Percentiles rank a stretch among this genome's conserved stretches.
phyloP scores from a whole-genome alignment of 2,888 invertebrate genomes.

The Shargacucullia verbasci region DNA sequence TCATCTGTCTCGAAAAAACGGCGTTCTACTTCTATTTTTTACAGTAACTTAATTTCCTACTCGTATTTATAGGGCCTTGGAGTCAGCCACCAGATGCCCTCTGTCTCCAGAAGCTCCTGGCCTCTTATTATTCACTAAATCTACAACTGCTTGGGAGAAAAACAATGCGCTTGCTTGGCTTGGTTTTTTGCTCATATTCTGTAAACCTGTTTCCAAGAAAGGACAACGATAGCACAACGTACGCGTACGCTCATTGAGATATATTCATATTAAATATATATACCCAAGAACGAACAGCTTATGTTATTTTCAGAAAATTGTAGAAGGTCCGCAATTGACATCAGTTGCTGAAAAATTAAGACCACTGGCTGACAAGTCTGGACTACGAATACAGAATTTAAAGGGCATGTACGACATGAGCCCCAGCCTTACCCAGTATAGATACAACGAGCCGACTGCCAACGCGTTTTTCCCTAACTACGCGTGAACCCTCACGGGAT shows the following conservation, averaged over 20 bases:
- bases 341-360: conserved; percentile 56
- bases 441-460: conserved; percentile 66
- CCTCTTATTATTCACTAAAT: conserved; percentile 15
- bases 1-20: too few species aligned
- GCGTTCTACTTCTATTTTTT: too few species aligned
- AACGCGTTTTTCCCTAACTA: conserved; percentile 75
- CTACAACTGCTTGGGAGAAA: conserved; percentile 28
- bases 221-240: conserved; percentile 15
- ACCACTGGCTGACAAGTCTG: conserved; percentile 52
- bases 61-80: conserved; percentile 42
- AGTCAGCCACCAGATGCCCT: conserved; percentile 24
- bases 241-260: conserved; percentile 1
- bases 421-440: conserved; percentile 62
- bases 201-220: conserved; percentile 9
- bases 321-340: conserved; percentile 64
- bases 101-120: conserved; percentile 33
- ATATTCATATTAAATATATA: conserved; percentile 5
- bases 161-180: conserved; percentile 22
- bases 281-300: conserved; percentile 65
- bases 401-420: conserved; percentile 62
- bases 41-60: too few species aligned
- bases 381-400: conserved; percentile 55
- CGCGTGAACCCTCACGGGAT: conserved; percentile 51
- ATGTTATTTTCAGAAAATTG: conserved; percentile 69
- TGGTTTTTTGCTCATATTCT: conserved; percentile 19